Conservation (phyloP, 2,113 vertebrate species). For the Bungarus multicinctus region DNA sequence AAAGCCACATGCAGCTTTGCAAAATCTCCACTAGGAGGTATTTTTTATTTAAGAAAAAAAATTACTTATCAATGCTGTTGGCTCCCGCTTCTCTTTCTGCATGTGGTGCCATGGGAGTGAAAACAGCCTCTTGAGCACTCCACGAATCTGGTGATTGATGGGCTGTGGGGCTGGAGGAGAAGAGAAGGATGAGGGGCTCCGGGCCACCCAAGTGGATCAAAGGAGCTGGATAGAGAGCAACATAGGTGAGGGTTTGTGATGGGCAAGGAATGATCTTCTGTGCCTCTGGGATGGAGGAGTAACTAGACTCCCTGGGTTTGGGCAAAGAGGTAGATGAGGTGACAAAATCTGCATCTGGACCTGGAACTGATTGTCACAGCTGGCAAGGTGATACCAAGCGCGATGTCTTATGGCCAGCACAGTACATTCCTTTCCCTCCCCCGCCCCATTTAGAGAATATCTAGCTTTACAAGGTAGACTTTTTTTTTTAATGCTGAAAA, state of each 20-base stretch:
- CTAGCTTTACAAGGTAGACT: conserved; percentile 76
- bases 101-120: not conserved
- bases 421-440: conserved; percentile 59
- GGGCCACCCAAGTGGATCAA: not conserved
- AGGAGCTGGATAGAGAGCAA: not conserved
- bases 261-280: not conserved
- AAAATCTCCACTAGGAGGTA: conserved; percentile 32
- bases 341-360: not conserved
- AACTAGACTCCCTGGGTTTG: not conserved
- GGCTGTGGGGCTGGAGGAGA: not conserved
- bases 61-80: not conserved
- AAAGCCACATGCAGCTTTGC: conserved; percentile 16
- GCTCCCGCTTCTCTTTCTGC: not conserved
- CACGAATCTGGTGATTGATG: not conserved
- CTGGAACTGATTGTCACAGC: not conserved
- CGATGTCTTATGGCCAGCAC: conserved; percentile 50
- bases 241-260: not conserved
- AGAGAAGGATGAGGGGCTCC: not conserved
- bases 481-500: conserved; percentile 57
- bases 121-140: not conserved
- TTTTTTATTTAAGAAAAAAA: not conserved
- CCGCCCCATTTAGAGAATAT: conserved; percentile 62
- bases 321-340: not conserved
- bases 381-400: conserved; percentile 10
- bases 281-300: not conserved